Conservation (phyloP, 1,140 invertebrate species). For the Telenomus remus region DNA sequence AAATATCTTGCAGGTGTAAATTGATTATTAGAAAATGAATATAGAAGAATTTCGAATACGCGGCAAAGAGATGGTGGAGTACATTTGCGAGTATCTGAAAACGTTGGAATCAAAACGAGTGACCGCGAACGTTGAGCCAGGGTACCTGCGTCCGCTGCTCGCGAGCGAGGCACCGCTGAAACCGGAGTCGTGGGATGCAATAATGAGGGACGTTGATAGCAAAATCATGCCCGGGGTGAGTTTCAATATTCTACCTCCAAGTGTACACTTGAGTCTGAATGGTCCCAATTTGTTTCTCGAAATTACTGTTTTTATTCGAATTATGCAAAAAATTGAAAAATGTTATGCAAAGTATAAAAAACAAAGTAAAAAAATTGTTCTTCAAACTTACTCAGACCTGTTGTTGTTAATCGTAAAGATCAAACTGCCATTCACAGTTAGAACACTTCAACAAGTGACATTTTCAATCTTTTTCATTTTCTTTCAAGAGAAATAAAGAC, state of each 20-base stretch:
- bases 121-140: constrained; percentile 89
- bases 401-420: too few species aligned
- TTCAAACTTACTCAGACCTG: too few species aligned
- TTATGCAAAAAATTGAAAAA: constrained; percentile 4
- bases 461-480: too few species aligned
- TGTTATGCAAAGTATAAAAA: too few species aligned
- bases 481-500: too few species aligned
- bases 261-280: too few species aligned
- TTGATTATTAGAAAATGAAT: constrained; percentile 80
- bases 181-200: constrained; percentile 88
- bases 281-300: neutral
- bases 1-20: neutral
- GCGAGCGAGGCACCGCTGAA: constrained; percentile 86
- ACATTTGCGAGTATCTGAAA: constrained; percentile 91
- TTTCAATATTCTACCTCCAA: too few species aligned
- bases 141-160: constrained; percentile 86
- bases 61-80: constrained; percentile 95
- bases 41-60: constrained; percentile 87
- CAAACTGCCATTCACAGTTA: too few species aligned
- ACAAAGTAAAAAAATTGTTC: too few species aligned
- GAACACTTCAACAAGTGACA: too few species aligned
- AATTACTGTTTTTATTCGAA: constrained; percentile 1
- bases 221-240: constrained; percentile 96
- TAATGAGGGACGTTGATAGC: constrained; percentile 91
- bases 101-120: constrained; percentile 84